These are phyloP conservation scores for Limanda limanda DNA, from an alignment of 2,113 vertebrate species.

Conservation along the genomic window DNA sequence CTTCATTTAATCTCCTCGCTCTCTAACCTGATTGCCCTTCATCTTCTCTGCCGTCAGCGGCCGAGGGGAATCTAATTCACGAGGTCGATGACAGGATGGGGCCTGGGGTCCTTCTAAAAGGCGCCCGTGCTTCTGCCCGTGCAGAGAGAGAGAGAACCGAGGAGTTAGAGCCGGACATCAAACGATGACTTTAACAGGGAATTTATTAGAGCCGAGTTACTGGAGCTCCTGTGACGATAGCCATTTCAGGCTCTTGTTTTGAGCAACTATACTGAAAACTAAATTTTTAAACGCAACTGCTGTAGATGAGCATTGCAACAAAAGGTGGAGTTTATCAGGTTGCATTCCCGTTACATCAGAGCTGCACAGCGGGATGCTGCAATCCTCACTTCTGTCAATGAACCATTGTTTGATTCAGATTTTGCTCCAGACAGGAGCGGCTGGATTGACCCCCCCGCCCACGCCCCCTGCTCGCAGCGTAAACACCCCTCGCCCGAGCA, in stretches of 20 bases:
- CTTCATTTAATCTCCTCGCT: constrained; percentile 69
- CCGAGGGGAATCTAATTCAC: constrained; percentile 60
- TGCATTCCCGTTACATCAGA: constrained; percentile 1
- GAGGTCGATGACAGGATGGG: constrained; percentile 61
- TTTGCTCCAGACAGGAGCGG: constrained; percentile 5
- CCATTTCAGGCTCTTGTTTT: neutral
- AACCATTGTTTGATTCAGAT: constrained; percentile 42
- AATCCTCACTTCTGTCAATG: neutral
- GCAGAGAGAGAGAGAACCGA: constrained; percentile 23
- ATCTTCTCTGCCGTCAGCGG: constrained; percentile 56
- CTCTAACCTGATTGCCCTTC: constrained; percentile 68
- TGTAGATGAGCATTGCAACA: neutral
- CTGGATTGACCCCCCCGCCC: too few relatives aligned
- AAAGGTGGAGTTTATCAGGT: neutral
- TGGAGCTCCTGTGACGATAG: neutral
- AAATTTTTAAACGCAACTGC: neutral
- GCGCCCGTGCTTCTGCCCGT: constrained; percentile 37
- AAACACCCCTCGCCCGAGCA: constrained; percentile 44
- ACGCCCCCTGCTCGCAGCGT: neutral
- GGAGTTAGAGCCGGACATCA: constrained; percentile 46
- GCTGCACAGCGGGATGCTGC: neutral
- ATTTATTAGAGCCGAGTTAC: constrained; percentile 37
- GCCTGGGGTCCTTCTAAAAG: constrained; percentile 61
- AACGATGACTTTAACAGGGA: constrained; percentile 25
- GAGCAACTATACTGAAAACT: neutral